phyloP scores from a whole-genome alignment of 2,888 invertebrate species.

The Philaethria dido region DNA sequence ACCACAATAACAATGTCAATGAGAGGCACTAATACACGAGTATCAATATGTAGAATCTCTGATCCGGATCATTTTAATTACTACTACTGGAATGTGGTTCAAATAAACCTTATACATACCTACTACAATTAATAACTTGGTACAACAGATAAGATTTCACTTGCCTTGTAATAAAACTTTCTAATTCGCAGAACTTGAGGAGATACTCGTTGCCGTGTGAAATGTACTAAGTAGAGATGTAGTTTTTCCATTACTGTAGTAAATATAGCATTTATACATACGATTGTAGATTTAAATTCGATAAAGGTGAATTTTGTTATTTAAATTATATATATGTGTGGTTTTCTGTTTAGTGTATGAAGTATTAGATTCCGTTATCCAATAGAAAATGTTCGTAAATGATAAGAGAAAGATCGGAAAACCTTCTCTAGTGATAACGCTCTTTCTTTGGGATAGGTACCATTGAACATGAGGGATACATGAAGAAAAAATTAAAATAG shows the following conservation, averaged over 20 bases:
- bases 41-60: constrained; percentile 6
- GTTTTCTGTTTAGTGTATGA: no score
- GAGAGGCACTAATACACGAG: background rate
- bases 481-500: no score
- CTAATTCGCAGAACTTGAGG: constrained; percentile 36
- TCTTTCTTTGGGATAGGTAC: no score
- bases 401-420: no score
- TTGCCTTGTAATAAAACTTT: constrained; percentile 31
- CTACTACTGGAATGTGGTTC: constrained; percentile 8
- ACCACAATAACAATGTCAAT: background rate
- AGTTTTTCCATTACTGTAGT: constrained; percentile 8
- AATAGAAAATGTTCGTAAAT: no score
- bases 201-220: constrained; percentile 19
- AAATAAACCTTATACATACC: constrained; percentile 14
- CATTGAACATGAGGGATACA: no score
- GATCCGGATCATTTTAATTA: constrained; percentile 23
- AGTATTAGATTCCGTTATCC: no score
- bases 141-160: constrained; percentile 26
- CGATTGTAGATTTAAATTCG: no score
- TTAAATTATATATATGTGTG: no score
- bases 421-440: no score
- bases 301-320: no score
- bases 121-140: constrained; percentile 28
- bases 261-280: no score
- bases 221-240: background rate